Percentiles rank a stretch among this genome's conserved stretches.
Conservation (phyloP, 2,113 vertebrate genomes). For the Petrocephalus microphthalmus region DNA sequence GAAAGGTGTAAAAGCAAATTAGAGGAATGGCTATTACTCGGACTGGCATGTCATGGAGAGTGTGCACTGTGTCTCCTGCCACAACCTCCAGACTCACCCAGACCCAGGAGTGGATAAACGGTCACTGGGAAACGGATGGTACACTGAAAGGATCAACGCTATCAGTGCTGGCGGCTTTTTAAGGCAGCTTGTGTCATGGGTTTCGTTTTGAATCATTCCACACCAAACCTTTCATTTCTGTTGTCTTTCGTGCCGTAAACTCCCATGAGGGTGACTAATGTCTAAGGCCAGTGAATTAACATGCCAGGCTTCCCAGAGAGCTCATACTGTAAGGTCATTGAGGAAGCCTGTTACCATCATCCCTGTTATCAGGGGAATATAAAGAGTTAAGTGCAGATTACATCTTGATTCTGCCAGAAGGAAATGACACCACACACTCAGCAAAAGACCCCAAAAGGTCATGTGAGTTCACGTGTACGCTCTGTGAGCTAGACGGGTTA, state of each 20-base stretch:
- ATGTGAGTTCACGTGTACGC: not conserved
- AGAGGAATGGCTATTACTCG: not conserved
- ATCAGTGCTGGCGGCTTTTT: not conserved
- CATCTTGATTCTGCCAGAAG: not conserved
- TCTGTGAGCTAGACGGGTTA: not conserved
- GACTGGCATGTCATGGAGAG: not conserved
- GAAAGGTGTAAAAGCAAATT: not conserved
- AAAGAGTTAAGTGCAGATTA: not conserved
- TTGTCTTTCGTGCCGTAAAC: not conserved
- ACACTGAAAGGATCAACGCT: not conserved
- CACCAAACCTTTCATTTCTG: not conserved
- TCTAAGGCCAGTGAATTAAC: not conserved
- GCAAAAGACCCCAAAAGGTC: not conserved
- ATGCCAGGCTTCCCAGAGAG: not conserved
- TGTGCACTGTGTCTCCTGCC: not conserved
- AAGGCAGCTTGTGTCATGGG: not conserved
- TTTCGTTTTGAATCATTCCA: conserved; percentile 11
- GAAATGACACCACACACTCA: not conserved
- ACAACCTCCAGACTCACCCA: not conserved
- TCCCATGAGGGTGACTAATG: not conserved
- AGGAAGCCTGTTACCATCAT: conserved; percentile 33
- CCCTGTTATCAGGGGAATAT: not conserved
- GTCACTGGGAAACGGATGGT: not conserved
- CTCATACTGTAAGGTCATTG: conserved; percentile 45
- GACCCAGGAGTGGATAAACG: not conserved